These are phyloP conservation scores for Mobula hypostoma DNA, from an alignment of 2,113 vertebrate genomes.

Conservation along the genomic window DNA sequence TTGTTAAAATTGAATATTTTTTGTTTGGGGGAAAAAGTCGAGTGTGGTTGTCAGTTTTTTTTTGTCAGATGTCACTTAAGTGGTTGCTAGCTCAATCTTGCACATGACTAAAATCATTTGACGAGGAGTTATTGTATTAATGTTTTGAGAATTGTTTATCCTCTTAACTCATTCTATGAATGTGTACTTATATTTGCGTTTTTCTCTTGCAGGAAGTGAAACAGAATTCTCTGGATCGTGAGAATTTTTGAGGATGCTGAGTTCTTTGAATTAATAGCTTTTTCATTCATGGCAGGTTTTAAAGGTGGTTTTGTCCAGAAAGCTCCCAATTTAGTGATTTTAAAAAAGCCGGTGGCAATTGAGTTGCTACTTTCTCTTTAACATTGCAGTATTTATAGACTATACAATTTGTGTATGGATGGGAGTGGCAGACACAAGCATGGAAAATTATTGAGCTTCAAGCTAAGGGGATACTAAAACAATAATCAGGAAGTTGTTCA, in stretches of 20 bases:
- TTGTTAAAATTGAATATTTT: not conserved
- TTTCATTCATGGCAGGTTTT: not conserved
- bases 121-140: not conserved
- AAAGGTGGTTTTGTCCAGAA: not conserved
- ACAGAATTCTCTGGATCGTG: conserved; percentile 20
- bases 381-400: no score
- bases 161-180: conserved; percentile 2
- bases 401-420: not conserved
- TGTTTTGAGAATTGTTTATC: not conserved
- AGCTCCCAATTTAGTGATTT: not conserved
- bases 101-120: not conserved
- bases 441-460: not conserved
- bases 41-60: not conserved
- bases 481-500: not conserved
- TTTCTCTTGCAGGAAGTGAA: conserved; percentile 10
- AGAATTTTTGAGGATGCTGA: not conserved
- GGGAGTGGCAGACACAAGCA: not conserved
- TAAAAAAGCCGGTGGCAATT: not conserved
- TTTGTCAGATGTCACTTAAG: not conserved
- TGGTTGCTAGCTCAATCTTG: not conserved
- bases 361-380: not conserved
- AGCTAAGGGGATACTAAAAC: not conserved
- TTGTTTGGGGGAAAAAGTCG: not conserved
- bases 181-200: conserved; percentile 9
- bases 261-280: not conserved